Conservation (phyloP, 2,113 vertebrate species). For the Percopsis transmontana region DNA sequence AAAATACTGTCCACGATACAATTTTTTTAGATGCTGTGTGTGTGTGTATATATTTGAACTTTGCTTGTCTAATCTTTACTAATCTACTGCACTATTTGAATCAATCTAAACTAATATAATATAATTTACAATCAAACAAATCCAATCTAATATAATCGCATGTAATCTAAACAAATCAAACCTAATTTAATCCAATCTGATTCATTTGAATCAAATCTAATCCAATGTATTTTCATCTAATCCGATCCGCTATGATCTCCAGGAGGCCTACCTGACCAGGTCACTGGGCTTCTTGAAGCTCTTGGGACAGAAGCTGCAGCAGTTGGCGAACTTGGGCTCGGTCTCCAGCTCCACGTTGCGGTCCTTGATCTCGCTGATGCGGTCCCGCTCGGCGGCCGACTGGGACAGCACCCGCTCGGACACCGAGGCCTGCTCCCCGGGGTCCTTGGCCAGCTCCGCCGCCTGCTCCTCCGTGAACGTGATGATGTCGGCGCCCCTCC, state of each 20-base stretch:
- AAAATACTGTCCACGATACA: no score
- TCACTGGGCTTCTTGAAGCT: slow-evolving; percentile 99
- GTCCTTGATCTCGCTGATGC: slow-evolving; percentile 96
- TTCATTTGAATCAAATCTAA: not conserved
- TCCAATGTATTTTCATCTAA: not conserved
- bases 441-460: slow-evolving; percentile 90
- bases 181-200: no score
- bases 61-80: no score
- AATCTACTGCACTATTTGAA: no score
- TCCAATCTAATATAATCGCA: no score
- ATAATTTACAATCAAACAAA: no score
- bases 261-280: slow-evolving; percentile 86
- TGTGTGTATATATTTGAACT: no score
- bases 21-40: no score
- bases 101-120: no score
- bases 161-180: no score
- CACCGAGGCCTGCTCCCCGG: slow-evolving; percentile 88
- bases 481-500: slow-evolving; percentile 88
- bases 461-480: slow-evolving; percentile 97
- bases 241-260: not conserved
- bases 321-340: slow-evolving; percentile 94
- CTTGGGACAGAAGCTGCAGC: slow-evolving; percentile 93
- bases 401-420: slow-evolving; percentile 96
- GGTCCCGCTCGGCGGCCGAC: slow-evolving; percentile 94
- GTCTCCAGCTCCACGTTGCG: slow-evolving; percentile 89